A percentile compares a stretch with the other conserved stretches of the same genome.
phyloP scores from a whole-genome alignment of 1,140 invertebrate species.

The Tenebrio molitor region DNA sequence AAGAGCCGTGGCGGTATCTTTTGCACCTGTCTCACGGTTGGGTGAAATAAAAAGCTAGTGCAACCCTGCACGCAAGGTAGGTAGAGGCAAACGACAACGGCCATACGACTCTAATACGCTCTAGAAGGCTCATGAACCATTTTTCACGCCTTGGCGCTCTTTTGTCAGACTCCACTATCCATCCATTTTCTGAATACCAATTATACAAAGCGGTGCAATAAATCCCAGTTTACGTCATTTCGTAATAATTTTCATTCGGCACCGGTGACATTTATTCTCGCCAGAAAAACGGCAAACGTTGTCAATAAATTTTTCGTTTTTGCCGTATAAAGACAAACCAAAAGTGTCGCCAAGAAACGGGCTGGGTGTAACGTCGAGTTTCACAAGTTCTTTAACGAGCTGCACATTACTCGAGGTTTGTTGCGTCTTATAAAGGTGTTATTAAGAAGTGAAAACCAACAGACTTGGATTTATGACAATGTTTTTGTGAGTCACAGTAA shows the following conservation, averaged over 20 bases:
- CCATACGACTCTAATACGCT: slow-evolving; percentile 17
- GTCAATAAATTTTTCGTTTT: not conserved
- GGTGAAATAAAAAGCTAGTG: not conserved
- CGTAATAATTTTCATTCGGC: not conserved
- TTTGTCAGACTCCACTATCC: slow-evolving; percentile 3
- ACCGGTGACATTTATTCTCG: not conserved
- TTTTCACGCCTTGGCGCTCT: slow-evolving; percentile 20
- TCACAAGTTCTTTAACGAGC: not conserved
- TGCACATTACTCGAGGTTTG: slow-evolving; percentile 9
- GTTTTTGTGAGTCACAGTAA: slow-evolving; percentile 15
- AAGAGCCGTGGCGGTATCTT: not conserved
- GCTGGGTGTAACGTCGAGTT: slow-evolving; percentile 2
- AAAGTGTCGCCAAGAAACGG: not conserved
- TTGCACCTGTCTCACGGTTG: slow-evolving; percentile 15
- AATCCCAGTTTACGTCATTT: too few species aligned
- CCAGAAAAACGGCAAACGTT: not conserved
- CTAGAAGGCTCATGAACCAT: slow-evolving; percentile 18
- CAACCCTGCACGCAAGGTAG: slow-evolving; percentile 13
- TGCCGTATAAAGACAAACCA: not conserved
- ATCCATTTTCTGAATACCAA: not conserved
- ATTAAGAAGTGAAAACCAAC: slow-evolving; percentile 22
- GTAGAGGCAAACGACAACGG: slow-evolving; percentile 3
- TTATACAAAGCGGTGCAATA: too few species aligned
- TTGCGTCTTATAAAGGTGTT: not conserved
- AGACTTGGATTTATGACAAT: slow-evolving; percentile 19